Conservation (phyloP, 2,113 vertebrate genomes). For the Zeus faber region DNA sequence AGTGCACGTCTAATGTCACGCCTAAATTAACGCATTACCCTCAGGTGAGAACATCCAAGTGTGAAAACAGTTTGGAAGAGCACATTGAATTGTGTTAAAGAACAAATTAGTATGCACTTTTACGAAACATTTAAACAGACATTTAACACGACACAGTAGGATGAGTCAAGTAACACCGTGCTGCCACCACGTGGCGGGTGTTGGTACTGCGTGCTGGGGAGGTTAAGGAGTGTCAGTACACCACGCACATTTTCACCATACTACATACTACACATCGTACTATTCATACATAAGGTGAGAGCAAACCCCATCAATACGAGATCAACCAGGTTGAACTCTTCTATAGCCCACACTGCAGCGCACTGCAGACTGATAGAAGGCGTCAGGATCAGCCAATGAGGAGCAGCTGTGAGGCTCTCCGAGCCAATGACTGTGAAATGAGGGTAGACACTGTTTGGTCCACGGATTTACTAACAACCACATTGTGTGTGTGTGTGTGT, state of each 20-base stretch:
- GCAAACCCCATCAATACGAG: no score
- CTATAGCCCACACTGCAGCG: conserved; percentile 53
- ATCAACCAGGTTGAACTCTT: no score
- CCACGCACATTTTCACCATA: conserved; percentile 6
- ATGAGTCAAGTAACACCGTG: conserved; percentile 22
- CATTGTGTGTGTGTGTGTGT: conserved; percentile 29
- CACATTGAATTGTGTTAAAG: no score
- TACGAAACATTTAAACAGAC: not conserved
- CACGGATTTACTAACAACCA: conserved; percentile 72
- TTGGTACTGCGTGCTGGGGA: no score
- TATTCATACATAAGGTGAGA: conserved; percentile 4
- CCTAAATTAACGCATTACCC: no score
- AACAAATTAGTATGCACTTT: no score
- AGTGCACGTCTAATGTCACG: no score
- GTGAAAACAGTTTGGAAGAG: no score
- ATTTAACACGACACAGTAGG: conserved; percentile 20
- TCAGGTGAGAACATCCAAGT: no score
- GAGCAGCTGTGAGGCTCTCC: conserved; percentile 24
- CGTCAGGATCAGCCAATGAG: conserved; percentile 40
- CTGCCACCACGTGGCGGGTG: conserved; percentile 57
- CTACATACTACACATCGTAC: not conserved
- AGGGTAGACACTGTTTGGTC: conserved; percentile 21
- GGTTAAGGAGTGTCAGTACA: conserved; percentile 43
- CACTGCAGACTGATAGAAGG: conserved; percentile 47
- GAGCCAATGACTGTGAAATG: conserved; percentile 13